phyloP scores from a whole-genome alignment of 23 tunicate species.

The Clavelina lepadiformis region DNA sequence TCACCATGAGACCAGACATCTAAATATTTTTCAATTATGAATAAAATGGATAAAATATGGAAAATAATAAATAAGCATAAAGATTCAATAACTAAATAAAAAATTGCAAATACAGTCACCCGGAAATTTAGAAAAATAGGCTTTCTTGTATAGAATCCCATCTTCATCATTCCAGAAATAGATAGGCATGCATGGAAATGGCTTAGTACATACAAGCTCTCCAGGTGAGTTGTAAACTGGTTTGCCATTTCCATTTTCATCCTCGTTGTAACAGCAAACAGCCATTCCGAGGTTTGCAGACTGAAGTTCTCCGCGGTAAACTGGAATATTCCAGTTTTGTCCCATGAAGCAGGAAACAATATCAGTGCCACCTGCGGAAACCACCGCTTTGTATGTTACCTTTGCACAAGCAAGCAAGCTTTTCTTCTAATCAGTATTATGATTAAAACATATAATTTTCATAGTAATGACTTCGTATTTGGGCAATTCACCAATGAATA shows the following conservation, averaged over 20 bases:
- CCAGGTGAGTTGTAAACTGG: slow-evolving; percentile 57
- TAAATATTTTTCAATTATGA: slow-evolving; percentile 1
- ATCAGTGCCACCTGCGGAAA: slow-evolving; percentile 74
- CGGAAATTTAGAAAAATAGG: slow-evolving; percentile 72
- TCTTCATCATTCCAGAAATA: slow-evolving; percentile 76
- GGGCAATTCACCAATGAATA: too few relatives aligned
- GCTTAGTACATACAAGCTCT: slow-evolving; percentile 72
- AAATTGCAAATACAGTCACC: slow-evolving; percentile 17
- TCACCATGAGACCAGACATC: slow-evolving; percentile 91
- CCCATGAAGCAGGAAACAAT: slow-evolving; percentile 84
- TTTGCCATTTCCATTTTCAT: slow-evolving; percentile 33
- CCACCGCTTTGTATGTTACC: too few relatives aligned
- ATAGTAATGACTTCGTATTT: too few relatives aligned
- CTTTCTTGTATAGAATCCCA: slow-evolving; percentile 47
- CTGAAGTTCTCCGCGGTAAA: slow-evolving; percentile 70
- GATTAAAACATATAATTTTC: too few relatives aligned
- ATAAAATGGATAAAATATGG: background rate
- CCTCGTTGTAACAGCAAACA: slow-evolving; percentile 47
- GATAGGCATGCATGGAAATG: slow-evolving; percentile 89
- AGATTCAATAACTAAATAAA: background rate
- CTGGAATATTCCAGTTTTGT: slow-evolving; percentile 57
- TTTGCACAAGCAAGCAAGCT: too few relatives aligned
- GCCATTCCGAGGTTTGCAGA: slow-evolving; percentile 77
- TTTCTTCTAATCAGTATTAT: too few relatives aligned
- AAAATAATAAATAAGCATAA: background rate